A percentile compares a stretch with the other conserved stretches of the same genome.
phyloP scores from a whole-genome alignment of 2,797 vertebrate genomes.

The Hydrocynus forskahlii region DNA sequence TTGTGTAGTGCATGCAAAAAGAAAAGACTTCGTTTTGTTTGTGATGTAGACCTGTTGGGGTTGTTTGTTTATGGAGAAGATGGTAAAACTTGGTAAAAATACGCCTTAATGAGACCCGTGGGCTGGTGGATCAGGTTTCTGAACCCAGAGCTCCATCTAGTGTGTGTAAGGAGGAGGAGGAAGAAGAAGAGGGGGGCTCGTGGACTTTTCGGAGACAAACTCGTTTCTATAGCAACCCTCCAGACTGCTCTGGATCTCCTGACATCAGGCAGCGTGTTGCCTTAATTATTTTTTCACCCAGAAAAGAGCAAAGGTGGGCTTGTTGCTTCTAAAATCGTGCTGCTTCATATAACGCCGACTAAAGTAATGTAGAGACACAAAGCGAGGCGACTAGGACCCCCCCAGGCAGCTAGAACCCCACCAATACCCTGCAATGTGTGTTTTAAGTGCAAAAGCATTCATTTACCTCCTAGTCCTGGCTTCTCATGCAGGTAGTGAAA shows the following conservation, averaged over 20 bases:
- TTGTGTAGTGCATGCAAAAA: no score
- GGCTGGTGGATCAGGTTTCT: constrained; percentile 37
- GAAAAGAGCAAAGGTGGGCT: constrained; percentile 48
- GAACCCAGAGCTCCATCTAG: constrained; percentile 69
- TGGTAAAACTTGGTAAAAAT: constrained; percentile 14
- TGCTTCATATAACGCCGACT: constrained; percentile 49
- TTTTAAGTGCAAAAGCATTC: background rate
- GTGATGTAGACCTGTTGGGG: background rate
- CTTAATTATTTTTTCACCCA: constrained; percentile 30
- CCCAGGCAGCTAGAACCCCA: constrained; percentile 32
- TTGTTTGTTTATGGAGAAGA: background rate
- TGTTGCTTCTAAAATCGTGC: constrained; percentile 60
- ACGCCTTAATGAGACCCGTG: constrained; percentile 14
- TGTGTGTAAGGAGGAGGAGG: constrained; percentile 52
- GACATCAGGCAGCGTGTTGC: constrained; percentile 50
- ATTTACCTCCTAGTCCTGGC: background rate
- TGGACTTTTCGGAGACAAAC: constrained; percentile 65
- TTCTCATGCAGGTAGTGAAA: constrained; percentile 7
- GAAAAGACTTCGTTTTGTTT: background rate
- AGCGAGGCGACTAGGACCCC: background rate
- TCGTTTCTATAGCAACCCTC: constrained; percentile 93
- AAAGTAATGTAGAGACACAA: constrained; percentile 26
- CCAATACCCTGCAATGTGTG: constrained; percentile 16
- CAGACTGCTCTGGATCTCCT: constrained; percentile 78
- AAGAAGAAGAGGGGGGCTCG: constrained; percentile 35